Evolutionary conservation across 2,797 vertebrate genomes (phyloP), one percentile per base, ranked within the genome.

Genomic region (Mormyrops boulengeri): DNA sequence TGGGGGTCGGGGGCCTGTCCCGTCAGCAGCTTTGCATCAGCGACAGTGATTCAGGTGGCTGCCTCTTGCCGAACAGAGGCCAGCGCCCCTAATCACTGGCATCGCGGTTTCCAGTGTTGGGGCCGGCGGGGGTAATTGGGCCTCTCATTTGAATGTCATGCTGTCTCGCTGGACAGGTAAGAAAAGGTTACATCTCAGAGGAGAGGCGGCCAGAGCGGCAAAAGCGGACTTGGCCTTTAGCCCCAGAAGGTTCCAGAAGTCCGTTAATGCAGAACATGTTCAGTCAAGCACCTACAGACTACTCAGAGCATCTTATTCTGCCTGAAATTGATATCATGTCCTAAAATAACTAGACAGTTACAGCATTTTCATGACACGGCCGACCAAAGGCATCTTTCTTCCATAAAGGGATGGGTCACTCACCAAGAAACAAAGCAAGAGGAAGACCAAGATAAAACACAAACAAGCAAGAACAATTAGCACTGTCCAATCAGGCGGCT

Each of bases 11-110:
- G 17, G 73, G 73, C 14, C 34, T 44, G 14, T 44, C 73, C 12
- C 73, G n/a, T 9, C 34, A 80, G 73, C 73, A 80, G 41, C 38
- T 9, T n/a, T 44, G 38, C 17, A 47, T 55, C 91, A 92, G 92
- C 62, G 89, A 91, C 92, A 91, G 90, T 91, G 92, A 93, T 94
- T 93, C 92, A 91, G 91, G 90, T 92, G 91, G 93, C 89, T 92
- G 92, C 80, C 19, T 84, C 1, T 44, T 89, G 90, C 91, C 89
- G 90, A 90, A 91, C 89, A 88, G 91, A 90, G 89, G 89, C 90
- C 53, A 88, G 86, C 91, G 88, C 90, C 90, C 89, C 89, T 91
- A 90, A 89, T 91, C 92, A 69, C 62, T 12, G 5, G 34, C 87
- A 47, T 50, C 49, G 3, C 90, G 88, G 91, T 92, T 92, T 91